These are phyloP conservation scores for Pogoniulus pusillus DNA, from an alignment of 2,797 vertebrate genomes.

Conservation along the genomic window DNA sequence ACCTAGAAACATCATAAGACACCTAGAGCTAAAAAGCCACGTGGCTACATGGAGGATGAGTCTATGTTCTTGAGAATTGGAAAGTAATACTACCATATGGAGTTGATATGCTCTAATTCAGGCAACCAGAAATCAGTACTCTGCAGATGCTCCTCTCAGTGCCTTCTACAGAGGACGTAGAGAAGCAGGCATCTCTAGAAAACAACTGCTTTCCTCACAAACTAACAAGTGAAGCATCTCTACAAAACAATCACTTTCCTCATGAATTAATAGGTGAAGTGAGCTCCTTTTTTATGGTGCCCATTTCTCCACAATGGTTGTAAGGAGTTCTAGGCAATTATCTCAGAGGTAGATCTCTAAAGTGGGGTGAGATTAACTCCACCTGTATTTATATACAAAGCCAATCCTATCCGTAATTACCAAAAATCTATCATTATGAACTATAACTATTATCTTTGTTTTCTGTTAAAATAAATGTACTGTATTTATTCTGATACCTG, in stretches of 20 bases:
- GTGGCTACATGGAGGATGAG: accelerated
- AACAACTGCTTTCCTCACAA: background rate
- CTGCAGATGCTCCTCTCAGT: background rate
- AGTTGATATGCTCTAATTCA: background rate
- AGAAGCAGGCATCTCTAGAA: background rate
- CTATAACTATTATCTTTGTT: accelerated
- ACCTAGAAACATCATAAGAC: background rate
- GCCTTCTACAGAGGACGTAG: background rate
- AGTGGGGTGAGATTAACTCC: background rate
- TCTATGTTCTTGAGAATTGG: background rate
- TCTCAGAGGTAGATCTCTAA: background rate
- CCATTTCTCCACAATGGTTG: background rate
- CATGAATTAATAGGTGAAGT: background rate
- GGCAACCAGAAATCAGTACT: background rate
- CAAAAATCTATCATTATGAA: background rate
- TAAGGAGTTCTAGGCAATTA: background rate
- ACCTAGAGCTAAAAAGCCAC: background rate
- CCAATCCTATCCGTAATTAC: background rate
- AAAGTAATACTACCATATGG: background rate
- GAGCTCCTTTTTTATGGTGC: background rate
- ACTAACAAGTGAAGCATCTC: background rate
- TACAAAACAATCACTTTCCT: background rate
- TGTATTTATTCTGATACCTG: background rate
- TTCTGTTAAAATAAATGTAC: background rate
- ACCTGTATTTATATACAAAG: background rate